Percentiles rank a stretch among this genome's conserved stretches.
Evolutionary conservation across 2,888 invertebrate genomes (phyloP).

Genomic region (Diloba caeruleocephala): DNA sequence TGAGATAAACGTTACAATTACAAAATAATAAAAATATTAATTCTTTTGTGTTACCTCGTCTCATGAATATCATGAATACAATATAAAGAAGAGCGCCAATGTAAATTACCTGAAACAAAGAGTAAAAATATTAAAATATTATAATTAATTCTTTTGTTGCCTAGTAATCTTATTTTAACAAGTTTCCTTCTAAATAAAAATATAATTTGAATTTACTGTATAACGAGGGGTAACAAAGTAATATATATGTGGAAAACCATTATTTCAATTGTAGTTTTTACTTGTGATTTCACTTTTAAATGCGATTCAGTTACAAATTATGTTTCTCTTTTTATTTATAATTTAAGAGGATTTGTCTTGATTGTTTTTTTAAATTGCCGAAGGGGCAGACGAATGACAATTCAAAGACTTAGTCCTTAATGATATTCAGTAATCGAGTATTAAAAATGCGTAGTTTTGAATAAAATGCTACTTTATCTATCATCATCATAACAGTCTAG

Average conservation of each 20-base stretch:
- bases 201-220: constrained; percentile 12
- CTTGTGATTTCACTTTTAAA: too few relatives aligned
- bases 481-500: too few relatives aligned
- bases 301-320: too few relatives aligned
- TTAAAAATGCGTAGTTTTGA: too few relatives aligned
- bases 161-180: constrained; percentile 41
- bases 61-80: constrained; percentile 54
- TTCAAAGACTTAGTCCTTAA: too few relatives aligned
- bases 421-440: too few relatives aligned
- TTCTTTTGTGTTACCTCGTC: constrained; percentile 48
- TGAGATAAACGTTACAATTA: constrained; percentile 42
- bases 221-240: constrained; percentile 1
- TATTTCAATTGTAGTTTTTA: not conserved
- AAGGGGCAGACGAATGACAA: too few relatives aligned
- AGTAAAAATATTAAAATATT: constrained; percentile 53
- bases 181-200: constrained; percentile 27
- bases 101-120: constrained; percentile 56
- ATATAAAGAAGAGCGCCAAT: constrained; percentile 33
- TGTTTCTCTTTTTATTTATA: too few relatives aligned
- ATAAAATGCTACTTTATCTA: too few relatives aligned
- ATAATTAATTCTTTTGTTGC: constrained; percentile 51
- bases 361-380: too few relatives aligned
- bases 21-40: constrained; percentile 35
- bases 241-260: not conserved
- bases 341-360: too few relatives aligned